Conservation (phyloP, 1,140 invertebrate species). For the Neomicropteryx cornuta region DNA sequence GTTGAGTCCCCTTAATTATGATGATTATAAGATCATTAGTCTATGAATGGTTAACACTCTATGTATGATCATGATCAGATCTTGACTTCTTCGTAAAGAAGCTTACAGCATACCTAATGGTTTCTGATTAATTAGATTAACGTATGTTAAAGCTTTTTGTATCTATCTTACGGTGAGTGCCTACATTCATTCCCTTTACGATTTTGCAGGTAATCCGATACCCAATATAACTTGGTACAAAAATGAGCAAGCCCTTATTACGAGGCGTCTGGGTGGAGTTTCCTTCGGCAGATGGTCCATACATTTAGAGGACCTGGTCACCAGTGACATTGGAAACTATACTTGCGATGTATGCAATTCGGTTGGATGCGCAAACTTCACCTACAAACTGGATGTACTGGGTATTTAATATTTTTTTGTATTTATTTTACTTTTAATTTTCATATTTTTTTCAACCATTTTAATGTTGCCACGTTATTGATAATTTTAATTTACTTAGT, state of each 20-base stretch:
- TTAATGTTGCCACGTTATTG: too few species aligned
- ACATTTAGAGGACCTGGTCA: constrained; percentile 60
- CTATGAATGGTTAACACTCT: neutral
- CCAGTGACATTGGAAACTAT: constrained; percentile 72
- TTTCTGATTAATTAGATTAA: constrained; percentile 14
- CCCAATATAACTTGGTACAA: constrained; percentile 74
- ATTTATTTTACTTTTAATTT: neutral
- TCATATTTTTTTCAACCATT: too few species aligned
- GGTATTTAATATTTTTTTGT: constrained; percentile 43
- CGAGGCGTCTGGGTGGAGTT: constrained; percentile 46
- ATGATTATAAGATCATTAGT: neutral
- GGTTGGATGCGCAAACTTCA: constrained; percentile 64
- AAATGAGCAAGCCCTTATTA: constrained; percentile 48
- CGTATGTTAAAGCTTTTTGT: constrained; percentile 1
- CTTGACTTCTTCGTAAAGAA: constrained; percentile 1
- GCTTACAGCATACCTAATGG: constrained; percentile 9
- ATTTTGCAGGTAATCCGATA: constrained; percentile 51
- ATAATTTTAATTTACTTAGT: too few species aligned
- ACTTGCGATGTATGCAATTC: constrained; percentile 75
- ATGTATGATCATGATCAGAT: constrained; percentile 6
- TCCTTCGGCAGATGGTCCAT: constrained; percentile 53
- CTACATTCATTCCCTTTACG: neutral
- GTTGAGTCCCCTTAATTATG: too few species aligned
- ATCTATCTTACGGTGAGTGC: neutral
- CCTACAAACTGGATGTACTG: constrained; percentile 58